Percentiles rank a stretch among this genome's conserved stretches.
phyloP scores from a whole-genome alignment of 1,140 invertebrate species.

The Micrasema minimum region DNA sequence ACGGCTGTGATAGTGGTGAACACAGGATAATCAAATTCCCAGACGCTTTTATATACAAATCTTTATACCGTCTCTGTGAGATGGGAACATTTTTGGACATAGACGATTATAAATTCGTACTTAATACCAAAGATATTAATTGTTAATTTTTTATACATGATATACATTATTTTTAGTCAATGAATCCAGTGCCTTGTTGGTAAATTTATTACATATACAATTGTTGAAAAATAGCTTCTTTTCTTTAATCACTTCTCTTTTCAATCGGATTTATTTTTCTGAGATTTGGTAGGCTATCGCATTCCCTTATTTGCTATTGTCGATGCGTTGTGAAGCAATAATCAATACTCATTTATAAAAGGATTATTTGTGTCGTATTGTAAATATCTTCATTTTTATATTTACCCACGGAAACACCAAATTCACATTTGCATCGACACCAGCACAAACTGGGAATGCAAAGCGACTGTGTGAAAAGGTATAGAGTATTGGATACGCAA shows the following conservation, averaged over 20 bases:
- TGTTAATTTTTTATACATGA: constrained; percentile 47
- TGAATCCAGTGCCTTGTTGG: constrained; percentile 53
- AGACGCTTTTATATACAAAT: constrained; percentile 12
- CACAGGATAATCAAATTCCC: constrained; percentile 49
- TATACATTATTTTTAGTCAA: constrained; percentile 48
- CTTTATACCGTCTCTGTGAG: constrained; percentile 34
- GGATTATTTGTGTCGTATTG: no score
- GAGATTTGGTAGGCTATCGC: constrained; percentile 4
- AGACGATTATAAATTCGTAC: constrained; percentile 37
- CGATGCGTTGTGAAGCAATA: constrained; percentile 9
- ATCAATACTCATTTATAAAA: no score
- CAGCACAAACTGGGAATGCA: no score
- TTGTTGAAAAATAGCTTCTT: constrained; percentile 37
- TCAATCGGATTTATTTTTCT: constrained; percentile 16
- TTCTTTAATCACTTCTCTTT: constrained; percentile 31
- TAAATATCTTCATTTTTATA: no score
- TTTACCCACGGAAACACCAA: no score
- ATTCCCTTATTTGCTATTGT: neutral
- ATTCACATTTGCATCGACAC: no score
- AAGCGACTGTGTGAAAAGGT: constrained; percentile 51
- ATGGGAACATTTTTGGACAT: constrained; percentile 36
- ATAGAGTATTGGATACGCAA: constrained; percentile 54
- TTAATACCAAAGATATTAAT: constrained; percentile 52
- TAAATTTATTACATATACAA: constrained; percentile 48
- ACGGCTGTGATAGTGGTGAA: constrained; percentile 53